Percentiles rank a stretch among this genome's conserved stretches.
Evolutionary conservation across 2,888 invertebrate species (phyloP).

Genomic region (Plebejus anna): DNA sequence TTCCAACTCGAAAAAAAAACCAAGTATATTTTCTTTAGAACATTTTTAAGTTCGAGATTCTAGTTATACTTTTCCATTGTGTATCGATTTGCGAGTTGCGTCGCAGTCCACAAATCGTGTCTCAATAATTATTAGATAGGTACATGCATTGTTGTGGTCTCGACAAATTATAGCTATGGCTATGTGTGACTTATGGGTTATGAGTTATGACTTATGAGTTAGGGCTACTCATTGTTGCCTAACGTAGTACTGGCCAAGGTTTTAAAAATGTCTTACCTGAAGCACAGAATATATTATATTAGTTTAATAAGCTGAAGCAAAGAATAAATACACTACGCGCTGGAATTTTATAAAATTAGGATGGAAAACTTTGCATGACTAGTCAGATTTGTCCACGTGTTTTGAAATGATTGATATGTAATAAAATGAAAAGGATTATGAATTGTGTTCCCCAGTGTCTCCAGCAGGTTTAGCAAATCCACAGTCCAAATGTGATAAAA

Average conservation of each 20-base stretch:
- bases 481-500: not conserved
- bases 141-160: constrained; percentile 2
- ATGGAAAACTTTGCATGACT: not conserved
- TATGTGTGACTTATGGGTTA: constrained; percentile 6
- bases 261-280: not conserved
- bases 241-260: not conserved
- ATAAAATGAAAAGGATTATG: not conserved
- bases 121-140: not conserved
- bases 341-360: not conserved
- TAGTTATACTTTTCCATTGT: not conserved
- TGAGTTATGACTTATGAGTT: not conserved
- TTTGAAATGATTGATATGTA: too few species aligned
- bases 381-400: not conserved
- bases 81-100: not conserved
- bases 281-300: too few species aligned
- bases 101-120: constrained; percentile 2
- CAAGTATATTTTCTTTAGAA: not conserved
- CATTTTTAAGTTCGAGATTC: not conserved
- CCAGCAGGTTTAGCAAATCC: not conserved
- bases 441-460: not conserved
- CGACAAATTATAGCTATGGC: not conserved
- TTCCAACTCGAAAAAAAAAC: not conserved
- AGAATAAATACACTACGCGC: too few species aligned
- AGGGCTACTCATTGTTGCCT: not conserved
- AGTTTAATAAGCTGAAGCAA: too few species aligned